These are phyloP conservation scores for Todiramphus saurophagus DNA, from an alignment of 2,113 vertebrate genomes.

Conservation along the genomic window DNA sequence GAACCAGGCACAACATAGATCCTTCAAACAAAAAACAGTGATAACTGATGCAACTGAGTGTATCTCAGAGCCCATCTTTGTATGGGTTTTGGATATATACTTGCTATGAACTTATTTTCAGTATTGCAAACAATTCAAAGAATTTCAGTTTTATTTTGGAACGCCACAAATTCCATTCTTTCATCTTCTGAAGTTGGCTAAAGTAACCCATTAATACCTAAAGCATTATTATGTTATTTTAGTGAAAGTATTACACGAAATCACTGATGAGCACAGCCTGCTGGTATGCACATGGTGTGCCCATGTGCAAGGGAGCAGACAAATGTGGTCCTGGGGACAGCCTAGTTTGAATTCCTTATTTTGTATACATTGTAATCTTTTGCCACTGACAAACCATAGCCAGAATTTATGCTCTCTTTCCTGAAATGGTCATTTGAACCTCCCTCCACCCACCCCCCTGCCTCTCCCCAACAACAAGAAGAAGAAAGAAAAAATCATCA, in stretches of 20 bases:
- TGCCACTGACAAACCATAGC: not conserved
- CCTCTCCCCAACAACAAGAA: not conserved
- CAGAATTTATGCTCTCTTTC: not conserved
- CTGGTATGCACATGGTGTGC: not conserved
- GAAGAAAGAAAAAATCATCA: not conserved
- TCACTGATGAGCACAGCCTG: not conserved
- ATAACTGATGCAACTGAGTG: not conserved
- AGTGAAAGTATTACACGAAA: not conserved
- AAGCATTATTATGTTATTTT: not conserved
- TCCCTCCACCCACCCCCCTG: no score
- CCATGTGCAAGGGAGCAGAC: not conserved
- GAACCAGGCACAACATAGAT: not conserved
- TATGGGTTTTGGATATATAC: not conserved
- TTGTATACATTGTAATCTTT: not conserved
- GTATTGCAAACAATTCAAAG: not conserved
- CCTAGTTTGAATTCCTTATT: not conserved
- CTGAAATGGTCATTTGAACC: not conserved
- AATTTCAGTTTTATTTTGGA: slow-evolving; percentile 19
- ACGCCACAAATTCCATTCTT: not conserved
- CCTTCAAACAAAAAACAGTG: not conserved
- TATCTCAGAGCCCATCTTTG: not conserved
- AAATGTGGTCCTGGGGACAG: not conserved
- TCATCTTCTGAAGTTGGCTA: slow-evolving; percentile 1
- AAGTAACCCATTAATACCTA: not conserved
- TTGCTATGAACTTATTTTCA: not conserved